Base-by-base conservation (phyloP, 2,113 vertebrate species). In the Nesogale talazaci region DNA sequence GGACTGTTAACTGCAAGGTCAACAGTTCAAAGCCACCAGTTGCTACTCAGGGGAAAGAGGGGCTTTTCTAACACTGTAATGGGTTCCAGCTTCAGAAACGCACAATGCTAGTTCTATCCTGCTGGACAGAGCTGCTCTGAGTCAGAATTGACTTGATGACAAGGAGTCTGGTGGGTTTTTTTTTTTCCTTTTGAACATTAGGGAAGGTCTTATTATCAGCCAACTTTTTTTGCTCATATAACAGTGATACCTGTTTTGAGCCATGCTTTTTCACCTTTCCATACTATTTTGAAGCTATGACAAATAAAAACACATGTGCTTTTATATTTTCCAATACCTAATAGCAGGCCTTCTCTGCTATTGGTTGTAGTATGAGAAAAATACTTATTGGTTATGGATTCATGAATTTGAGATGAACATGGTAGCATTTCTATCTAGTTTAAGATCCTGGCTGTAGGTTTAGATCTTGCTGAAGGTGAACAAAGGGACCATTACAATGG, bases 211-310 rank as follows among this genome's bases (percentile, higher is more conserved):
- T 79, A 38, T 2, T 81, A 25, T 69, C 8, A 91, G 16, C 4
- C 83, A 52, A 12, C 52, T 22, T 88, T 84, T 92, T 85, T n/a
- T n/a, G n/a, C 23, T 82, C 59, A 3, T 76, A 12, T 72, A 42
- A 79, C 31, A 72, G 27, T 74, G 12, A 59, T 83, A 15, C 63
- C 4, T 46, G 25, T 22, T 84, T 8, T 74, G 1, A 87, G 20
- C 67, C 46, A 83, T 72, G 17, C 69, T 83, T 74, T 8, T 63
- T 88, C 11, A 52, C 3, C 0, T 5, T 1, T 70, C 10, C 36
- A 14, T 88, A 86, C n/a, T 6, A 78, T 46, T 90, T 86, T 92
- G 29, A 89, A 78, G 15, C 69, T 40, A 85, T 90, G 83, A 12
- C 7, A 83, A 19, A 90, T 77, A 88, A 86, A 59, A 65, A 59